Base-by-base conservation (phyloP, 2,113 vertebrate species). In the Pollachius pollachius region DNA sequence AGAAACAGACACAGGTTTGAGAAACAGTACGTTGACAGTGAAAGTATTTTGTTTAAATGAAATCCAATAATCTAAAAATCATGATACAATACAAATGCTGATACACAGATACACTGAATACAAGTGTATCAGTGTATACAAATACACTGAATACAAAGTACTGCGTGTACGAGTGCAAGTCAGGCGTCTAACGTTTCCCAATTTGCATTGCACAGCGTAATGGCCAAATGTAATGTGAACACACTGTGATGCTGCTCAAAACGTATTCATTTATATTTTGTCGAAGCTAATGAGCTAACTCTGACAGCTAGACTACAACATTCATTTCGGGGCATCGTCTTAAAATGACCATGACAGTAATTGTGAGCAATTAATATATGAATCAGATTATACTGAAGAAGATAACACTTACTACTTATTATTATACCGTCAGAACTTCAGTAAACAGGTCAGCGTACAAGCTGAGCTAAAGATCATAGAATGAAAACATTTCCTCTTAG, bases 401-500 rank as follows among this genome's bases (percentile, higher is more conserved):
- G 41, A 17, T 19, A 8, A 52, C 3, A 85, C 89, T 88, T 74
- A 89, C 87, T 63, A 18, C 71, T 64, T 60, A 6, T 30, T 60
- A 6, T 30, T 57, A 17, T 13, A 64, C 67, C 18, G 80, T 77
- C 54, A 30, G 78, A 78, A 67, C 58, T 69, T 73, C 74, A 2
- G 56, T 62, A 34, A 59, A 16, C 68, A 73, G 23, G 66, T 67
- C 13, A 9, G 69, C 71, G 70, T 21, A 68, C 71, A 72, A 74
- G 75, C 73, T 82, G 84, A 48, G 41, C 7, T 85, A 82, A 83
- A 52, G 69, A 73, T 85, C 68, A 80, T 75, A 82, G 68, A 73
- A 78, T 71, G 71, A 89, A 89, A 86, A 88, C 85, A 85, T 69
- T 74, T 84, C 52, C 78, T 80, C 78, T 84, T 73, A 79, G 64